Evolutionary conservation across 1,140 invertebrate species (phyloP).

Genomic region (Ceratina japonica): DNA sequence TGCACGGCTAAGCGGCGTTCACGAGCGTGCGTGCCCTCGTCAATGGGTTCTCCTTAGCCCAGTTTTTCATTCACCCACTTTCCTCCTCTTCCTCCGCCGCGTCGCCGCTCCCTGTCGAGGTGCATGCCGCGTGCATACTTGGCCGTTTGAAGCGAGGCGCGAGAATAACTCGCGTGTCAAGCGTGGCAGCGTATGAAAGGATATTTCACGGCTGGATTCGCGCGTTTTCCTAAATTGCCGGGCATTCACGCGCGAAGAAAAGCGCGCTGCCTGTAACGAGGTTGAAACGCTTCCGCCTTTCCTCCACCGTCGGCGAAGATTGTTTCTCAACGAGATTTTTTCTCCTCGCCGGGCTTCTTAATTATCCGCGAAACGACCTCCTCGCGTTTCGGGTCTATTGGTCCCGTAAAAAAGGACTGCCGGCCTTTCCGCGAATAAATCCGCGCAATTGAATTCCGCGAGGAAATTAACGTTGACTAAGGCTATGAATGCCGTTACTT

Average conservation of each 20-base stretch:
- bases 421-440: slow-evolving; percentile 1
- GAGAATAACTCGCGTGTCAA: slow-evolving; percentile 2
- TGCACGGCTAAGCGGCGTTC: too few relatives aligned
- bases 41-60: too few relatives aligned
- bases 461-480: neutral
- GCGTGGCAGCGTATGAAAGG: neutral
- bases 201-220: neutral
- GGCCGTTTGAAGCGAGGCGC: too few relatives aligned
- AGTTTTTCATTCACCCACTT: neutral
- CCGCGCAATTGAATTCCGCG: neutral
- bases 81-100: too few relatives aligned
- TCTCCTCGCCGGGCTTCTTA: neutral
- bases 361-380: slow-evolving; percentile 8
- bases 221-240: neutral
- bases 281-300: neutral
- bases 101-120: too few relatives aligned
- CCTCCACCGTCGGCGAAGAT: slow-evolving; percentile 7
- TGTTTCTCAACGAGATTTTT: slow-evolving; percentile 22
- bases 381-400: neutral
- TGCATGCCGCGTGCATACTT: too few relatives aligned
- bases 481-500: neutral
- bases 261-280: neutral
- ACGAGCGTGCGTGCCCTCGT: too few relatives aligned
- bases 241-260: neutral
- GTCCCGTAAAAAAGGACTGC: too few relatives aligned